Percentiles rank a stretch among this genome's conserved stretches.
Conservation (phyloP, 1,140 invertebrate species). For the Orius laevigatus region DNA sequence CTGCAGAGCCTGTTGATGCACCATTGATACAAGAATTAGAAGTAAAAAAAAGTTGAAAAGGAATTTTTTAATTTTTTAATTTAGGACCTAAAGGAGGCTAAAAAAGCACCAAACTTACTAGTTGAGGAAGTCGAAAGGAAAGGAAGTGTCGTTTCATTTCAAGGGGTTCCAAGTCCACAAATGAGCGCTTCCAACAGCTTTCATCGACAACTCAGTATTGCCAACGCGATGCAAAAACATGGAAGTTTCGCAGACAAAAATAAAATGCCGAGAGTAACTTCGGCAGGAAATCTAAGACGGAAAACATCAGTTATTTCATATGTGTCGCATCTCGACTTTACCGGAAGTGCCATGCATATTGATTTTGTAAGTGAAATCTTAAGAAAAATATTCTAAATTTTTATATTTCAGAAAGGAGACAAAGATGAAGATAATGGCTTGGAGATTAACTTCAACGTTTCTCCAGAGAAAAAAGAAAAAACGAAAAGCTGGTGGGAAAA, state of each 20-base stretch:
- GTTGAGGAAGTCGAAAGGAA: neutral
- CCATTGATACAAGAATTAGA: too few relatives aligned
- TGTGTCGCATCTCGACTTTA: conserved; percentile 52
- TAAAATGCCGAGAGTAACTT: too few relatives aligned
- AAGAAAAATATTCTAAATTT: conserved; percentile 21
- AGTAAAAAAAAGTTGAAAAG: too few relatives aligned
- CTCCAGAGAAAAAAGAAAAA: neutral
- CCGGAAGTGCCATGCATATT: conserved; percentile 27
- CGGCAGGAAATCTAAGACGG: conserved; percentile 7
- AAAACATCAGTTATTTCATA: conserved; percentile 50
- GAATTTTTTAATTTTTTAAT: too few relatives aligned
- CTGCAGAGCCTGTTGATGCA: neutral
- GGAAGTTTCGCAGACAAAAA: too few relatives aligned
- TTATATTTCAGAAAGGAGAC: conserved; percentile 11
- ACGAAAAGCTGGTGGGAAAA: conserved; percentile 37
- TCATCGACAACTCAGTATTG: too few relatives aligned
- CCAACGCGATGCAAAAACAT: too few relatives aligned
- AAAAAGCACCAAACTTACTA: neutral
- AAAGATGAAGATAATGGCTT: conserved; percentile 11
- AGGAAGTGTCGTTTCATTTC: neutral
- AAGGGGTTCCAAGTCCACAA: neutral
- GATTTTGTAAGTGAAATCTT: conserved; percentile 14
- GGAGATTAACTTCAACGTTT: neutral
- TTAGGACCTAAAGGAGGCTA: neutral
- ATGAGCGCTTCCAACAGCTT: neutral